phyloP scores from a whole-genome alignment of 1,140 invertebrate species.

The Hyles euphorbiae region DNA sequence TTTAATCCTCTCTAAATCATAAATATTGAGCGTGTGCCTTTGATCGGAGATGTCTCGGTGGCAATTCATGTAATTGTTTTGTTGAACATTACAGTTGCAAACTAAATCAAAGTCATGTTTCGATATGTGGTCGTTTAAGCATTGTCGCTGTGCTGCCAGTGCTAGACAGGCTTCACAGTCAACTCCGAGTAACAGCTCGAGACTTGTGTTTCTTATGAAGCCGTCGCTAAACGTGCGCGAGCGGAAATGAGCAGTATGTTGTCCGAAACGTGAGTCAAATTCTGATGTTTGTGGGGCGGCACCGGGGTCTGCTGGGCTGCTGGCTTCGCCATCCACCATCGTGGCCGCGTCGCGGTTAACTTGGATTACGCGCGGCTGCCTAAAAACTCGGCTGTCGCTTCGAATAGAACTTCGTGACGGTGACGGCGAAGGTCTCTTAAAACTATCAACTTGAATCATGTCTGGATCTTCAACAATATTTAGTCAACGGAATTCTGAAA shows the following conservation, averaged over 20 bases:
- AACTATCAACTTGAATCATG: constrained; percentile 63
- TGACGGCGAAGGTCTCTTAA: constrained; percentile 59
- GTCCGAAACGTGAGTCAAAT: constrained; percentile 40
- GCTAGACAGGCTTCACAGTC: constrained; percentile 70
- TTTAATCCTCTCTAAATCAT: constrained; percentile 64
- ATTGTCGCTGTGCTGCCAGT: constrained; percentile 54
- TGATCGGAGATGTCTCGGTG: constrained; percentile 47
- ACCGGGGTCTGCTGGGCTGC: constrained; percentile 22
- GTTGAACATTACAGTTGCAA: constrained; percentile 67
- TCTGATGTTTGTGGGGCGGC: constrained; percentile 30
- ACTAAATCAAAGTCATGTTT: constrained; percentile 65
- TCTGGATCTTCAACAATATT: constrained; percentile 12
- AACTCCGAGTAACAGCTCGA: constrained; percentile 67
- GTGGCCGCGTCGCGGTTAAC: constrained; percentile 72
- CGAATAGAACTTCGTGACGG: constrained; percentile 64
- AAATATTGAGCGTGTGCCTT: constrained; percentile 59
- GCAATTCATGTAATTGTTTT: constrained; percentile 61
- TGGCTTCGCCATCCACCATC: constrained; percentile 64
- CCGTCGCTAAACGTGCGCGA: constrained; percentile 71
- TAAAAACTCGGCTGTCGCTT: constrained; percentile 55
- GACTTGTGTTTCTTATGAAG: constrained; percentile 70
- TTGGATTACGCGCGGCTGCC: constrained; percentile 67
- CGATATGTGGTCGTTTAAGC: constrained; percentile 52
- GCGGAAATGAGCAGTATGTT: constrained; percentile 53
- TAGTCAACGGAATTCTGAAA: constrained; percentile 13